Evolutionary conservation across 2,797 vertebrate species (phyloP).

Genomic region (Cynopterus sphinx): DNA sequence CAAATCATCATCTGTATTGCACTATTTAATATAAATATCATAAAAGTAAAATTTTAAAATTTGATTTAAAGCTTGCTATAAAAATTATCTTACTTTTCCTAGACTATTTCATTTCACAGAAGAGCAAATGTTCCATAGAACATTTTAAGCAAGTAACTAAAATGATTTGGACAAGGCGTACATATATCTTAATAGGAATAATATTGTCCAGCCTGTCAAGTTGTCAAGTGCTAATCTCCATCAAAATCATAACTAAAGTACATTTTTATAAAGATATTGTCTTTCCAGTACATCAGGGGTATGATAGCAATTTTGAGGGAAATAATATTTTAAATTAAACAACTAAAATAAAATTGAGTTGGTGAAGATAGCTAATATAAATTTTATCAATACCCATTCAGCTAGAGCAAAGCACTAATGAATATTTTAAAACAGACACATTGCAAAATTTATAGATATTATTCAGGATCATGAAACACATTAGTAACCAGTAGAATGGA

Average conservation of each 20-base stretch:
- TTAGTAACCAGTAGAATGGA: not conserved
- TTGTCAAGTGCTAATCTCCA: not conserved
- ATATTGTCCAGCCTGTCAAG: not conserved
- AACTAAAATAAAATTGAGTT: slow-evolving; percentile 35
- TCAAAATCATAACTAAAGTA: slow-evolving; percentile 14
- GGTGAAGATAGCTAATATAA: not conserved
- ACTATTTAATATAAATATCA: not conserved
- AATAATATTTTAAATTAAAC: slow-evolving; percentile 31
- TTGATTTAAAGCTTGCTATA: not conserved
- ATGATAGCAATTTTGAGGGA: not conserved
- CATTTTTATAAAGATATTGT: slow-evolving; percentile 1
- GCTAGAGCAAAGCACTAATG: not conserved
- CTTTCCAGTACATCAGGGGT: not conserved
- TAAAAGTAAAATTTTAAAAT: not conserved
- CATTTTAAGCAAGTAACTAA: not conserved
- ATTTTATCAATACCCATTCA: slow-evolving; percentile 28
- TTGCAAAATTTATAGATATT: not conserved
- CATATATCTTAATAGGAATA: not conserved
- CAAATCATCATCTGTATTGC: not conserved
- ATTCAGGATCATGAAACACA: not conserved
- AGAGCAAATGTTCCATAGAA: not conserved
- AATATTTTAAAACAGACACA: slow-evolving; percentile 12
- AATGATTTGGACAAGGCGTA: not conserved
- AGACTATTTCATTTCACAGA: not conserved
- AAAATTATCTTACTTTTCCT: not conserved